phyloP scores from a whole-genome alignment of 2,888 invertebrate genomes.

The Aphodius sticticus region DNA sequence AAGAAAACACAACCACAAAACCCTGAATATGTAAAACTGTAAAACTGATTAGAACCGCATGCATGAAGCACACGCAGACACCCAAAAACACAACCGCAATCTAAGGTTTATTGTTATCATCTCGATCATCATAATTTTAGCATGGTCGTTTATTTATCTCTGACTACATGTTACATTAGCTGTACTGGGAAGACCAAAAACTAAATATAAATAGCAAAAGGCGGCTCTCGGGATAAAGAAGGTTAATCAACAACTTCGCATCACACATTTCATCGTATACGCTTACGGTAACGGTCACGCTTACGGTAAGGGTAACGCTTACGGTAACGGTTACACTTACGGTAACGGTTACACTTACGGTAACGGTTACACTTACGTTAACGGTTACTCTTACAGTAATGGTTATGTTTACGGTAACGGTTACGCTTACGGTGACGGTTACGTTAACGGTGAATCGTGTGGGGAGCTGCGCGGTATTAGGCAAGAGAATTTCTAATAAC shows the following conservation, averaged over 20 bases:
- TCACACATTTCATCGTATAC: background rate
- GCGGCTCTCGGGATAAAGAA: background rate
- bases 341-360: background rate
- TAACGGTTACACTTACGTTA: background rate
- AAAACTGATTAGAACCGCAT: constrained; percentile 46
- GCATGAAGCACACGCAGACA: constrained; percentile 53
- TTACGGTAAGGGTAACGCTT: background rate
- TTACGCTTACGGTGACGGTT: background rate
- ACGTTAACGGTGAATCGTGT: background rate
- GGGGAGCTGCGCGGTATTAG: background rate
- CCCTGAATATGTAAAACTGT: constrained; percentile 29
- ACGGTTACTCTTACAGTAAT: background rate
- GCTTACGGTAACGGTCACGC: background rate
- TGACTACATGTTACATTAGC: background rate
- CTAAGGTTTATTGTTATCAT: constrained; percentile 28
- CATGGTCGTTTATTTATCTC: background rate
- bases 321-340: background rate
- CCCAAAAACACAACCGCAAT: constrained; percentile 39
- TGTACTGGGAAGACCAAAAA: background rate
- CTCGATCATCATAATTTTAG: background rate
- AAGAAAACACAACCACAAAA: constrained; percentile 5
- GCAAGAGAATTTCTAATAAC: background rate
- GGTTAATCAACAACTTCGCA: background rate
- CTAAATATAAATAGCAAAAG: background rate
- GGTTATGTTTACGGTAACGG: background rate